Evolutionary conservation across 1,140 invertebrate species (phyloP).

Genomic region (Drosophila pruinosa): DNA sequence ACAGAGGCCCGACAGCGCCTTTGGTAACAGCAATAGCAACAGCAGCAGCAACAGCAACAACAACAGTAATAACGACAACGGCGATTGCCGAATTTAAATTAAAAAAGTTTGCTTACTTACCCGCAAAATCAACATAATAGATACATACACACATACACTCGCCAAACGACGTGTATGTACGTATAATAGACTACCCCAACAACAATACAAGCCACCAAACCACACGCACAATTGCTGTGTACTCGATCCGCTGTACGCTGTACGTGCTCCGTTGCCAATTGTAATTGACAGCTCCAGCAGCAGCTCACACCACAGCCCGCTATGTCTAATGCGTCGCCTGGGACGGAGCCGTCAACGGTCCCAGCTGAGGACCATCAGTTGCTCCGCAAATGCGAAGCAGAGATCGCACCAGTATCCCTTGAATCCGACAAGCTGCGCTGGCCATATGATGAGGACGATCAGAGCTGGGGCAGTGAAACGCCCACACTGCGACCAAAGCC

Average conservation of each 20-base stretch:
- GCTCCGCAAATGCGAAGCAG: not conserved
- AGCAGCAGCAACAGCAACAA: constrained; percentile 11
- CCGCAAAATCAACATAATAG: constrained; percentile 43
- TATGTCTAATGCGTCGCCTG: constrained; percentile 11
- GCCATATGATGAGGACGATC: not conserved
- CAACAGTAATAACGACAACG: constrained; percentile 1
- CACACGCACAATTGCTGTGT: constrained; percentile 42
- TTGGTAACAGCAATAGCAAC: not conserved
- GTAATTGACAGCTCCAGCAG: constrained; percentile 15
- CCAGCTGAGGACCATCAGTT: constrained; percentile 14
- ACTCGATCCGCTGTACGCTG: constrained; percentile 4
- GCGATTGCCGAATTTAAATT: constrained; percentile 68
- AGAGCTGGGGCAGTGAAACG: not conserved
- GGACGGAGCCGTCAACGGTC: not conserved
- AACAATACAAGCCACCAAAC: constrained; percentile 5
- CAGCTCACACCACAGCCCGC: not conserved
- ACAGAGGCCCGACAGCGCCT: constrained; percentile 27
- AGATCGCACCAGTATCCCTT: not conserved
- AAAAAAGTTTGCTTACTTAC: constrained; percentile 76
- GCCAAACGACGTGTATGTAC: not conserved
- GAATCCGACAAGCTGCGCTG: not conserved
- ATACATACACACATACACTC: constrained; percentile 21
- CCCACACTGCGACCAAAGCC: not conserved
- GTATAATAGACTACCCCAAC: not conserved
- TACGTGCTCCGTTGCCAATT: constrained; percentile 31